phyloP scores from a whole-genome alignment of 2,888 invertebrate species.

The Junonia oenone region DNA sequence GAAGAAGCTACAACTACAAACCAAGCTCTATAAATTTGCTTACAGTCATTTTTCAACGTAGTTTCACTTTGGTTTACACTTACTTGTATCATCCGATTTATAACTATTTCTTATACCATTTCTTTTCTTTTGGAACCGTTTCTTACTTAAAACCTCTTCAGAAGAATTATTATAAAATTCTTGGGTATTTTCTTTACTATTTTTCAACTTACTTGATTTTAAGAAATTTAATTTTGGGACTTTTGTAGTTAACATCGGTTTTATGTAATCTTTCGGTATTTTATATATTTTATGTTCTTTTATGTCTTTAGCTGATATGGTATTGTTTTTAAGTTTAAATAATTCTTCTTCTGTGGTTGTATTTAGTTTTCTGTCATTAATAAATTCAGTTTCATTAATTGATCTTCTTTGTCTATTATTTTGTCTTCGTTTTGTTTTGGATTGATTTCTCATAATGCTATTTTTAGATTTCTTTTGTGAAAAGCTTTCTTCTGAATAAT shows the following conservation, averaged over 20 bases:
- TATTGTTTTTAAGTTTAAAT: neutral
- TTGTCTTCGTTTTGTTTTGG: conserved; percentile 23
- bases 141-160: neutral
- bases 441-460: conserved; percentile 16
- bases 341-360: neutral
- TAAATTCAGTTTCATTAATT: conserved; percentile 37
- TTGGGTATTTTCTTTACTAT: neutral
- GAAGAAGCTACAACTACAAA: too few relatives aligned
- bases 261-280: neutral
- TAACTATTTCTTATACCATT: neutral
- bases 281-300: neutral
- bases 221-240: neutral
- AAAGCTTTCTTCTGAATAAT: conserved; percentile 28
- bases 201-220: neutral
- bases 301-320: conserved; percentile 12
- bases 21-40: too few relatives aligned
- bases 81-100: neutral
- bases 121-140: neutral
- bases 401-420: conserved; percentile 43
- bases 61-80: neutral
- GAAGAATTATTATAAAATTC: neutral
- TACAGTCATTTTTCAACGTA: neutral
- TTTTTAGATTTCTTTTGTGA: conserved; percentile 18
- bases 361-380: conserved; percentile 9
- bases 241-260: neutral